phyloP scores from a whole-genome alignment of 2,888 invertebrate genomes.

The Rhingia rostrata region DNA sequence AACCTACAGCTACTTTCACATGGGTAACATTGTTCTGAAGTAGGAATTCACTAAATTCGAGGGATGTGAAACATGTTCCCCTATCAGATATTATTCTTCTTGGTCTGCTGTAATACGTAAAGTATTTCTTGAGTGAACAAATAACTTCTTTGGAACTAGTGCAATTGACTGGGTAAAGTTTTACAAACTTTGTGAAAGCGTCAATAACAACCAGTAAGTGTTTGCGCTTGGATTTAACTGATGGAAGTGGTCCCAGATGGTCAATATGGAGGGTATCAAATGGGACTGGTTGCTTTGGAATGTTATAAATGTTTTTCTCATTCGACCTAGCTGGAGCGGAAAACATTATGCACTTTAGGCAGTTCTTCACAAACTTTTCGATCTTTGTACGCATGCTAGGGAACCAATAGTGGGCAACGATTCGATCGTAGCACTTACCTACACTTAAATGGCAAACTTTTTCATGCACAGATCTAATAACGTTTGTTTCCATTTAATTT shows the following conservation, averaged over 20 bases:
- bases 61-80: constrained; percentile 80
- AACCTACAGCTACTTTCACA: constrained; percentile 22
- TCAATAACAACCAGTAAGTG: constrained; percentile 24
- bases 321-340: constrained; percentile 77
- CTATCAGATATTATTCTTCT: constrained; percentile 79
- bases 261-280: constrained; percentile 80
- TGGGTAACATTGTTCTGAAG: constrained; percentile 67
- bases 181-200: neutral
- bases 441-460: constrained; percentile 46
- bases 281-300: constrained; percentile 79
- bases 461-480: constrained; percentile 44
- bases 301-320: constrained; percentile 80
- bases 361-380: constrained; percentile 79
- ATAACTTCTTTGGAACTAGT: neutral
- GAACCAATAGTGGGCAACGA: constrained; percentile 80
- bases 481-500: constrained; percentile 31
- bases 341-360: constrained; percentile 79
- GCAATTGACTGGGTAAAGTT: neutral
- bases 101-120: neutral
- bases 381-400: constrained; percentile 79
- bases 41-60: constrained; percentile 77
- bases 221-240: constrained; percentile 17
- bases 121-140: constrained; percentile 1
- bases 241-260: neutral
- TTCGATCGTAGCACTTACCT: constrained; percentile 29